These are phyloP conservation scores for Rhagologus leucostigma DNA, from an alignment of 2,113 vertebrate genomes.

Conservation along the genomic window DNA sequence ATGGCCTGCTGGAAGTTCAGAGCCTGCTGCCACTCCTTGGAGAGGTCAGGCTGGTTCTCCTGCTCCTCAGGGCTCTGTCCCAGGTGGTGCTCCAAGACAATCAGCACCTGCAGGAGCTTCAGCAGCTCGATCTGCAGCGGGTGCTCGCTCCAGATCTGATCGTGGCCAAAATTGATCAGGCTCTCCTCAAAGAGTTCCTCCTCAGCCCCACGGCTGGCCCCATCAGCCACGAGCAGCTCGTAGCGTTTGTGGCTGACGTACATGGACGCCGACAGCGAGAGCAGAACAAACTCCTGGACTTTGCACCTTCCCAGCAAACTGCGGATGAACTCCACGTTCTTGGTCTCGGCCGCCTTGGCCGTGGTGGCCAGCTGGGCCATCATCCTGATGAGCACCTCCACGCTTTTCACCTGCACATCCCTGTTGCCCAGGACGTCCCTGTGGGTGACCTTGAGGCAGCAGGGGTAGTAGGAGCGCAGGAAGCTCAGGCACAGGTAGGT, in stretches of 20 bases:
- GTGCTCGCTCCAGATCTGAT: slow-evolving; percentile 87
- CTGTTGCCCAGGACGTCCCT: slow-evolving; percentile 87
- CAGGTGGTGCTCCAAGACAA: slow-evolving; percentile 87
- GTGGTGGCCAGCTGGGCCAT: slow-evolving; percentile 77
- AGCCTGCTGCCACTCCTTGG: slow-evolving; percentile 89
- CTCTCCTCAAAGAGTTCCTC: slow-evolving; percentile 83
- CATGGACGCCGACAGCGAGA: slow-evolving; percentile 91
- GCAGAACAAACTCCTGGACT: slow-evolving; percentile 88
- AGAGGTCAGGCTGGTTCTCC: slow-evolving; percentile 75
- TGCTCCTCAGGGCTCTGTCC: slow-evolving; percentile 70
- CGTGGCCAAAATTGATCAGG: slow-evolving; percentile 82
- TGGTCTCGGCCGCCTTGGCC: slow-evolving; percentile 70
- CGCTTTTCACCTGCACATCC: slow-evolving; percentile 94
- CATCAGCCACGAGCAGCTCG: slow-evolving; percentile 23
- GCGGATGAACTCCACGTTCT: slow-evolving; percentile 69
- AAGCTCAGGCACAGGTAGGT: slow-evolving; percentile 88
- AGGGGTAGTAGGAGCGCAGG: slow-evolving; percentile 90
- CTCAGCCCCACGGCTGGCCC: background rate
- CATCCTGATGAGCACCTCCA: slow-evolving; percentile 86
- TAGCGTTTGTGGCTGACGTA: slow-evolving; percentile 80
- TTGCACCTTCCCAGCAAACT: slow-evolving; percentile 81
- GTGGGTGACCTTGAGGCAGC: slow-evolving; percentile 79
- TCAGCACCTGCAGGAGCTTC: slow-evolving; percentile 89
- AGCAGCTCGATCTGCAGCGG: slow-evolving; percentile 92
- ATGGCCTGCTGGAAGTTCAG: slow-evolving; percentile 93